Base-by-base conservation (phyloP, 2,888 invertebrate genomes). In the Siphonodentalium dalli region DNA sequence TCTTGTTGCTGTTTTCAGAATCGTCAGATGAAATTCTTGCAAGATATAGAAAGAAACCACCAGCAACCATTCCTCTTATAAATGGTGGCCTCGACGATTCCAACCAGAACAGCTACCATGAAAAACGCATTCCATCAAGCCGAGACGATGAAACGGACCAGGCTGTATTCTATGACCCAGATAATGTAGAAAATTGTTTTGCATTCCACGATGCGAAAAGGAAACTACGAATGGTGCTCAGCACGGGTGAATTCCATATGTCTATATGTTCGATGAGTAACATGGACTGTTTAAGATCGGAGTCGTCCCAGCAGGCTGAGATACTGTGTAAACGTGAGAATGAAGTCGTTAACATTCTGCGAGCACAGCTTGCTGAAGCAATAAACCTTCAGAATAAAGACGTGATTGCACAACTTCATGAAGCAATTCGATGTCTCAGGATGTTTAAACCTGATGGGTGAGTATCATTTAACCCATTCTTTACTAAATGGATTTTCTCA, bases 21-120 rank as follows among this genome's bases (percentile, higher is more conserved):
- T 88, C 88, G 29, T 89, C 91, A 0, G 95, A 96, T 74, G 94
- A 96, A 75, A 97, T 97, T 75, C 85, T 97, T 65, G 96, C 93
- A 35, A 97, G 96, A 83, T 97, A 97, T 83, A 86, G 95, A 6
- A 86, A 88, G 54, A 82, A 83, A 56, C 65, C 73, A 27, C 41
- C 6, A 43, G 31, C 31, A 37, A 47, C 45, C 45, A 31, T 9
- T 8, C 38, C 40, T 28, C 29, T 23, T 50, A 21, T 21, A 38
- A 38, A 23, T 26, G 39, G 39, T 38, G 4, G 24, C 15, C 18
- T 9, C 24, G 24, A 23, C 18, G 13, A 8, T 20, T 63, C 63
- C 6, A 63, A 60, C 20, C 50, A 60, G 7, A 51, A 47, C 4
- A 58, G 61, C 29, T 54, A 52, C 18, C 87, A 63, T 20, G 63